These are phyloP conservation scores for Ceratina australensis DNA, from an alignment of 1,140 invertebrate species.

Conservation along the genomic window DNA sequence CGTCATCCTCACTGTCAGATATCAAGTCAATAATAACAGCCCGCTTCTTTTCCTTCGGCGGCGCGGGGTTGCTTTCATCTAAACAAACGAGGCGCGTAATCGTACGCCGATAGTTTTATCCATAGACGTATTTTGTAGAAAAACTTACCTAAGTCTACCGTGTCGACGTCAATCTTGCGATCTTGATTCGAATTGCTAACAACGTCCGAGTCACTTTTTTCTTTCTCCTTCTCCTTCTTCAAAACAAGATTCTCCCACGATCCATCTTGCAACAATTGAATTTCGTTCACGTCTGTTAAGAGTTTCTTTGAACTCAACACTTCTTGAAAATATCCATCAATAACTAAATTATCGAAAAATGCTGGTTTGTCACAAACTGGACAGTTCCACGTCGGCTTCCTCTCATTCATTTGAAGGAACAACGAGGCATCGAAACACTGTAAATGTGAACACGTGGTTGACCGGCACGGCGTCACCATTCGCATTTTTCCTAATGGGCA, in stretches of 20 bases:
- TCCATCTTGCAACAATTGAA: constrained; percentile 93
- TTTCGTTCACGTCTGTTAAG: constrained; percentile 87
- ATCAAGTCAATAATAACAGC: constrained; percentile 77
- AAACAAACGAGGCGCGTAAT: constrained; percentile 33
- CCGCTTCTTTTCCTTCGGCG: constrained; percentile 71
- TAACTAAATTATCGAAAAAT: constrained; percentile 93
- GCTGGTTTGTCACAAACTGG: constrained; percentile 97
- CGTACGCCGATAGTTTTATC: not conserved
- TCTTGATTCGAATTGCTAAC: constrained; percentile 46
- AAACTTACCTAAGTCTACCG: constrained; percentile 75
- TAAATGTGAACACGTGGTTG: constrained; percentile 94
- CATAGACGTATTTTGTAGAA: not conserved
- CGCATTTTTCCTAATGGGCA: constrained; percentile 97
- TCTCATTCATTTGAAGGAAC: constrained; percentile 99
- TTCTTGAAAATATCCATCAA: constrained; percentile 95
- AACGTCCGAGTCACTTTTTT: constrained; percentile 69
- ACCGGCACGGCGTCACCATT: constrained; percentile 93
- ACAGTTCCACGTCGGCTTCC: constrained; percentile 98
- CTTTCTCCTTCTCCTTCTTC: constrained; percentile 82
- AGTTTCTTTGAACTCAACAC: constrained; percentile 85
- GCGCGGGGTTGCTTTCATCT: constrained; percentile 73
- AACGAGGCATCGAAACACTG: constrained; percentile 98
- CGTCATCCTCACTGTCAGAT: constrained; percentile 76
- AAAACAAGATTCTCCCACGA: constrained; percentile 89
- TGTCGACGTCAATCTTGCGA: constrained; percentile 72